These are phyloP conservation scores for Sphaerophoria rueppellii DNA, from an alignment of 2,888 invertebrate genomes.

Conservation along the genomic window DNA sequence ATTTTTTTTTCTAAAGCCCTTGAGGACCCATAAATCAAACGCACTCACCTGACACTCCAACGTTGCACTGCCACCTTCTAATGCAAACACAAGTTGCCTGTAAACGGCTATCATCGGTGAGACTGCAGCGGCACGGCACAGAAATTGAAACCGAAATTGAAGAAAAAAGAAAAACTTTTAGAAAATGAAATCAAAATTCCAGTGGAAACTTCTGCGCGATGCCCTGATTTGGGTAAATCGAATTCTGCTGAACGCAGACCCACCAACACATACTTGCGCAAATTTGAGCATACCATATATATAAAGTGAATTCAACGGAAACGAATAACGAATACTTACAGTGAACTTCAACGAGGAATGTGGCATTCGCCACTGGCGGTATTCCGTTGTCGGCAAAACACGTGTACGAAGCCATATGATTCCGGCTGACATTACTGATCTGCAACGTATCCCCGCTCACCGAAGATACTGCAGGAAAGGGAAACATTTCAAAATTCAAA, in stretches of 20 bases:
- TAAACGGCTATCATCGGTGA: conserved; percentile 92
- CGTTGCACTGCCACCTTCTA: conserved; percentile 87
- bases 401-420: conserved; percentile 89
- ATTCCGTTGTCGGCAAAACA: conserved; percentile 93
- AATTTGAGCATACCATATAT: not conserved
- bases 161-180: not conserved
- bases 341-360: conserved; percentile 92
- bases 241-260: conserved; percentile 32
- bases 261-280: not conserved
- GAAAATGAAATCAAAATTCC: conserved; percentile 60
- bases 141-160: conserved; percentile 52
- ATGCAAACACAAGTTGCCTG: conserved; percentile 88
- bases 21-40: conserved; percentile 35
- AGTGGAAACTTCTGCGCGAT: conserved; percentile 29
- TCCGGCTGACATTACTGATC: conserved; percentile 88
- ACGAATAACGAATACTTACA: conserved; percentile 86
- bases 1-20: not conserved
- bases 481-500: conserved; percentile 50
- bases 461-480: conserved; percentile 84
- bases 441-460: conserved; percentile 90
- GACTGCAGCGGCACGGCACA: conserved; percentile 84
- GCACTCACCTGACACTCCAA: conserved; percentile 89
- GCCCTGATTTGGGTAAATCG: conserved; percentile 47
- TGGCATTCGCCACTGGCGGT: conserved; percentile 90
- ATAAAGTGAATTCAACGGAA: not conserved